Percentiles rank a stretch among this genome's conserved stretches.
Conservation (phyloP, 2,797 vertebrate genomes). For the Chaunax sp. region DNA sequence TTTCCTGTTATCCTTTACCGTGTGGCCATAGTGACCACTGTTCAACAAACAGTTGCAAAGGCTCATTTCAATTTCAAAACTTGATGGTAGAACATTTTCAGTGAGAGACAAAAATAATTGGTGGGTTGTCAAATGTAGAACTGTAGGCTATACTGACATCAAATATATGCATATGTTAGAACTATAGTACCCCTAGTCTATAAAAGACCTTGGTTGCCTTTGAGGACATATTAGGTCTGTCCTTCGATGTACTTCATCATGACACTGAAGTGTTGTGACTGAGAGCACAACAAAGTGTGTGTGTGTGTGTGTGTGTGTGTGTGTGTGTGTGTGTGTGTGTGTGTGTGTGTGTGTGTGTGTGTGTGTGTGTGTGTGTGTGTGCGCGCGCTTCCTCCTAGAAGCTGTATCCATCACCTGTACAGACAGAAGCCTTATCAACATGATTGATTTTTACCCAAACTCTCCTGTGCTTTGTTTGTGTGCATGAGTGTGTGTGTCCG, state of each 20-base stretch:
- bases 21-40: too few relatives aligned
- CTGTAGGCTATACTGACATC: too few relatives aligned
- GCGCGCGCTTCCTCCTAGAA: constrained; percentile 24
- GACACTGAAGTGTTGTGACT: constrained; percentile 1
- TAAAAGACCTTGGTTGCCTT: neutral
- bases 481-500: constrained; percentile 1
- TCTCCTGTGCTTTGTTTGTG: constrained; percentile 13
- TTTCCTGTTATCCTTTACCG: too few relatives aligned
- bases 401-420: constrained; percentile 65
- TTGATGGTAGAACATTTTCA: too few relatives aligned
- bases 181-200: too few relatives aligned
- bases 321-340: constrained; percentile 19
- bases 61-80: too few relatives aligned
- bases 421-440: constrained; percentile 51
- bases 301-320: constrained; percentile 27
- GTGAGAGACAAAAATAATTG: too few relatives aligned
- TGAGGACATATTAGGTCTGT: constrained; percentile 15
- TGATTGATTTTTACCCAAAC: constrained; percentile 67
- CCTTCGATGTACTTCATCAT: constrained; percentile 33
- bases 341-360: constrained; percentile 21
- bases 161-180: too few relatives aligned
- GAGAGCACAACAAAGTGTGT: constrained; percentile 16
- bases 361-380: constrained; percentile 28
- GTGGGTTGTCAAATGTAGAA: too few relatives aligned
- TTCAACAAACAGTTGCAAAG: too few relatives aligned